Base-by-base conservation (phyloP, 2,888 invertebrate species). In the Ditula angustiorana region DNA sequence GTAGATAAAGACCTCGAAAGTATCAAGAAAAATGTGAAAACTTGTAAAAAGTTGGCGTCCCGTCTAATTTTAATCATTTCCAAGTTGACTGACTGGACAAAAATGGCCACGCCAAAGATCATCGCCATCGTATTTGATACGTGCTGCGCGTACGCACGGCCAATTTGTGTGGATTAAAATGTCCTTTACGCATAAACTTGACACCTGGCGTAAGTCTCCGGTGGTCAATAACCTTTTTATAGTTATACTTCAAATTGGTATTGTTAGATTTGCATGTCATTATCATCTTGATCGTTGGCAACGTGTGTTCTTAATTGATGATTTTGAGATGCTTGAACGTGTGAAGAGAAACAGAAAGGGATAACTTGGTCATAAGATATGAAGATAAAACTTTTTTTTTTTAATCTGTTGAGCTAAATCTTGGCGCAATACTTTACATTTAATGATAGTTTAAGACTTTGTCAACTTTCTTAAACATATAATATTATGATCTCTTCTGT, bases 171-270 rank as follows among this genome's bases (percentile, higher is more conserved):
- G 44, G 33, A 63, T 57, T 63, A 62, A 37, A 46, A 46, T 47
- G 53, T 41, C 26, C 28, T 33, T 41, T 57, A 16, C 26, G 44
- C 33, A 64, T 59, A 59, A 64, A 64, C 35, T 59, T 59, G 58
- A 64, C 58, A 64, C 64, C 58, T 59, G 58, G 44, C 35, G 52
- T 58, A 50, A 63, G 58, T 53, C 64, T 64, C 21, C 21, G 44
- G n/a, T 64, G 64, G 64, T 64, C 64, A 64, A 13, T 59, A 44
- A 64, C 64, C 64, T 64, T 55, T 33, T 57, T 62, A 56, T 57
- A 50, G 62, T 62, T 62, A 62, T 57, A 50, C 24, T 50, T 50
- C 62, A 62, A 30, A 62, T 62, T 56, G 62, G 37, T 49, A 28
- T 19, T 19, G 11, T 28, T 26, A 30, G 10, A 56, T 62, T 49